A percentile compares a stretch with the other conserved stretches of the same genome.
Conservation (phyloP, 2,888 invertebrate genomes). For the Caenorhabditis sp. region DNA sequence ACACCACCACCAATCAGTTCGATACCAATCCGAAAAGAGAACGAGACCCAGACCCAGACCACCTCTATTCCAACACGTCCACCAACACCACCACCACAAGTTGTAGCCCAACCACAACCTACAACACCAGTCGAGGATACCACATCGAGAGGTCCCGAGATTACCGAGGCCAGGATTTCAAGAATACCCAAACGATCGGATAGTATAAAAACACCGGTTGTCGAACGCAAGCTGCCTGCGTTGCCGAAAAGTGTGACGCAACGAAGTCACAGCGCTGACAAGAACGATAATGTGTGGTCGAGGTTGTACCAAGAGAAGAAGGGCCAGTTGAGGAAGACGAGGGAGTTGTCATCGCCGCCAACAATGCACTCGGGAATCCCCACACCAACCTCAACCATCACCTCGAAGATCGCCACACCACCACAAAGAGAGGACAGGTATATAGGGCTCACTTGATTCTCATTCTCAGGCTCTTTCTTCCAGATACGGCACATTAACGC, state of each 20-base stretch:
- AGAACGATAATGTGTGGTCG: constrained; percentile 54
- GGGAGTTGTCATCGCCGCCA: constrained; percentile 45
- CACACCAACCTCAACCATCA: constrained; percentile 24
- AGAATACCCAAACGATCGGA: constrained; percentile 56
- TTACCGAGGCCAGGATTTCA: constrained; percentile 54
- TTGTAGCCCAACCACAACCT: background rate
- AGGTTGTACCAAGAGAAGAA: constrained; percentile 59
- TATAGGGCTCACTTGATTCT: too few relatives aligned
- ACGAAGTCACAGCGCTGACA: constrained; percentile 48
- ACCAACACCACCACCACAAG: background rate
- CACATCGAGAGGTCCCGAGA: constrained; percentile 42
- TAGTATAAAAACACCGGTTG: constrained; percentile 52
- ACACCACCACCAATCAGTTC: constrained; percentile 43
- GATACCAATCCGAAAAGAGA: constrained; percentile 44
- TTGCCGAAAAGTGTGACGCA: constrained; percentile 45
- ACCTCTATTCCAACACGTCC: background rate
- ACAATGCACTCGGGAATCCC: constrained; percentile 32
- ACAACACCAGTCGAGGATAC: constrained; percentile 2
- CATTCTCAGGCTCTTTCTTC: too few relatives aligned
- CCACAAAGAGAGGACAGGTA: constrained; percentile 9
- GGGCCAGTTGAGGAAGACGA: constrained; percentile 48
- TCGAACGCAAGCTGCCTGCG: constrained; percentile 53
- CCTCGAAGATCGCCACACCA: constrained; percentile 2
- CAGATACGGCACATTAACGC: constrained; percentile 54
- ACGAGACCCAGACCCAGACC: constrained; percentile 32